These are phyloP conservation scores for Luidia sarsii DNA, from an alignment of 53 echinoderm and acorn worm genomes.

Conservation along the genomic window DNA sequence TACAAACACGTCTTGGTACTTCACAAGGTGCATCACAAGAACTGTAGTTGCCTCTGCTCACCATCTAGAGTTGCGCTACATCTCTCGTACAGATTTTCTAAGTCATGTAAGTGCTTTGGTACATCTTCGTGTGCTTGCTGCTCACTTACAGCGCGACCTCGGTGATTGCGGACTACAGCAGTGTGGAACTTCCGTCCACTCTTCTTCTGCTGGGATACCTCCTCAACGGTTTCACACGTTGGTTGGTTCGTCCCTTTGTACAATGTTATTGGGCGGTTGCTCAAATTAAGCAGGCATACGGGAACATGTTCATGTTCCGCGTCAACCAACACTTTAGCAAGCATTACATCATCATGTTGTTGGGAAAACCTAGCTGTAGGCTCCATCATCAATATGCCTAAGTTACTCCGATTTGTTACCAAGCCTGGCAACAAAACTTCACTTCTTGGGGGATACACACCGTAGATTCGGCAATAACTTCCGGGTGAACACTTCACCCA, in stretches of 20 bases:
- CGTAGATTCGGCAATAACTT: slow-evolving; percentile 6
- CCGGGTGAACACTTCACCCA: slow-evolving; percentile 2
- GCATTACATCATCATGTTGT: neutral
- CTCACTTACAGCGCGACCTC: neutral
- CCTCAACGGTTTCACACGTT: slow-evolving; percentile 26
- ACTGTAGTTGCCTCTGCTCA: neutral
- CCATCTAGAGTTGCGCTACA: slow-evolving; percentile 3
- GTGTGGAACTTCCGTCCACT: neutral
- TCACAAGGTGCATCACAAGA: too few relatives aligned
- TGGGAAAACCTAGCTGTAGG: neutral
- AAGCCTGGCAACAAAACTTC: neutral
- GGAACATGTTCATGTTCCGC: slow-evolving; percentile 10
- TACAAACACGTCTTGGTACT: neutral
- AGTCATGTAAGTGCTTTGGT: slow-evolving; percentile 61
- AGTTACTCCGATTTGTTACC: neutral
- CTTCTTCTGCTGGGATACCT: neutral
- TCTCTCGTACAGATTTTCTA: slow-evolving; percentile 42
- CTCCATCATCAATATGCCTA: too few relatives aligned
- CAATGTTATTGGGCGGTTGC: neutral
- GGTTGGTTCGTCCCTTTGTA: neutral
- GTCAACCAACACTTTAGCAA: neutral
- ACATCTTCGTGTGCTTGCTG: neutral
- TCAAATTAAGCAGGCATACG: slow-evolving; percentile 43
- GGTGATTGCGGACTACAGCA: neutral
- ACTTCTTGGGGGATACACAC: neutral